phyloP scores from a whole-genome alignment of 2,113 vertebrate genomes.

The Gymnogyps californianus region DNA sequence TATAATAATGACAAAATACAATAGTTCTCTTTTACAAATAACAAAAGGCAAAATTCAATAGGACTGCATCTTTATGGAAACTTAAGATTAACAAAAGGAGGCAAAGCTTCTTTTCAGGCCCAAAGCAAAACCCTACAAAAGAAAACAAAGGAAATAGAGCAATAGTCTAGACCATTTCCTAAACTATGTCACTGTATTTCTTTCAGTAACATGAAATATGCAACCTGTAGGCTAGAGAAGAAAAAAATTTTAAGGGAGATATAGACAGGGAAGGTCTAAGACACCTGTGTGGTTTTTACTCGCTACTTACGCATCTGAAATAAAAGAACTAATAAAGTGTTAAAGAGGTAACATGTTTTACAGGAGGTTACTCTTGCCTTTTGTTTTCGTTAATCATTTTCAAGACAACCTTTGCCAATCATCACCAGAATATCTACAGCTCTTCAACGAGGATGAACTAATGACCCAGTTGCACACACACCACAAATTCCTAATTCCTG shows the following conservation, averaged over 20 bases:
- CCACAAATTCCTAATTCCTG: background rate
- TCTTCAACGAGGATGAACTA: background rate
- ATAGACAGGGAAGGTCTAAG: background rate
- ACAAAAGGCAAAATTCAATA: background rate
- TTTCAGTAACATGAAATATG: background rate
- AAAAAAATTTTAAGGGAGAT: background rate
- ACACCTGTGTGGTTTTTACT: background rate
- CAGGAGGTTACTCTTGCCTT: background rate
- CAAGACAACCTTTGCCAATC: background rate
- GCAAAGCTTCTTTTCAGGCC: background rate
- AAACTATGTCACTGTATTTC: background rate
- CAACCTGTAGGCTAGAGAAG: background rate
- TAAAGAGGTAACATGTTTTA: background rate
- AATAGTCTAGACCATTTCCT: background rate
- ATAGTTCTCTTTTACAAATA: background rate
- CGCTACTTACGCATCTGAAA: background rate
- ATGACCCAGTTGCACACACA: accelerated
- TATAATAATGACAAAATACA: background rate
- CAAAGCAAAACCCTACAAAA: background rate
- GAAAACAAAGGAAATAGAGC: background rate
- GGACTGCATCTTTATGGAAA: background rate
- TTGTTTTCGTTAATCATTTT: background rate
- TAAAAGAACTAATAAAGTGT: background rate
- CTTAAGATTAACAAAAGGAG: background rate
- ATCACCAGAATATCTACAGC: background rate